Conservation (phyloP, 1,140 invertebrate species). For the Bombus fervidus region DNA sequence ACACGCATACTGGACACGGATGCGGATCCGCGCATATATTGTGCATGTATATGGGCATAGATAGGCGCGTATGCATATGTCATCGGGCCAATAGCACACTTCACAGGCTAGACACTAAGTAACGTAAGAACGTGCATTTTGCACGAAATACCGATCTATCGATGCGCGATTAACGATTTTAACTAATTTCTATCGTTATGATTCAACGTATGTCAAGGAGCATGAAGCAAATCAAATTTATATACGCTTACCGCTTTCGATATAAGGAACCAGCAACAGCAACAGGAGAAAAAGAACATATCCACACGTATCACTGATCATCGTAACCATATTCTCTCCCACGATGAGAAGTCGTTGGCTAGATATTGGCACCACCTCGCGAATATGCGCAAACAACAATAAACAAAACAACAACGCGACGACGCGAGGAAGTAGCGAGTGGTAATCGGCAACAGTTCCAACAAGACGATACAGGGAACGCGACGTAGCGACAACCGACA, state of each 20-base stretch:
- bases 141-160: background rate
- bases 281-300: conserved; percentile 79
- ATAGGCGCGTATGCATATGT: conserved; percentile 28
- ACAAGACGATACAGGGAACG: background rate
- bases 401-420: conserved; percentile 58
- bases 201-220: background rate
- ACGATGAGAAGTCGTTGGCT: conserved; percentile 44
- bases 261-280: conserved; percentile 81
- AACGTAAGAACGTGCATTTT: background rate
- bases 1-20: conserved; percentile 15
- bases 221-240: background rate
- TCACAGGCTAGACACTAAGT: background rate
- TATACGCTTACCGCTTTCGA: conserved; percentile 80
- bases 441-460: conserved; percentile 31
- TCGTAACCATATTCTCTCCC: conserved; percentile 76
- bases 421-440: conserved; percentile 13
- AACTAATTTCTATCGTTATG: background rate
- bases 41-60: background rate
- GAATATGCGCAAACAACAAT: conserved; percentile 49
- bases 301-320: conserved; percentile 80
- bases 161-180: background rate
- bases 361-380: conserved; percentile 57
- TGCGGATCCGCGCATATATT: background rate
- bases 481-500: background rate
- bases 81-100: background rate